phyloP scores from a whole-genome alignment of 2,113 vertebrate genomes.

The Scophthalmus maximus region DNA sequence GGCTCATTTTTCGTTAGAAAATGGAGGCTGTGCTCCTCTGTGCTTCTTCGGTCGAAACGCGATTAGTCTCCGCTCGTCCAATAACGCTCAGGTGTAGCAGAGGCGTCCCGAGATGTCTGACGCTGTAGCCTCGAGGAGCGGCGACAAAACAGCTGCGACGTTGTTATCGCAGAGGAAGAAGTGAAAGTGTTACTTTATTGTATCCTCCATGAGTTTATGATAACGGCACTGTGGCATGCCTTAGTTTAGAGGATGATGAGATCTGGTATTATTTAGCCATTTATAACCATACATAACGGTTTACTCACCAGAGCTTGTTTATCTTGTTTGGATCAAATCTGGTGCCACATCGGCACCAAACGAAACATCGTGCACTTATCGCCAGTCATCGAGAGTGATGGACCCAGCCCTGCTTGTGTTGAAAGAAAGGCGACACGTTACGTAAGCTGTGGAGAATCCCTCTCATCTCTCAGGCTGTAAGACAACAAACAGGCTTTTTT shows the following conservation, averaged over 20 bases:
- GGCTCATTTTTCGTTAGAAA: constrained; percentile 14
- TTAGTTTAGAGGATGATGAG: neutral
- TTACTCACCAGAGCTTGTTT: neutral
- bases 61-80: constrained; percentile 37
- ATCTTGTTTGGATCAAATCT: neutral
- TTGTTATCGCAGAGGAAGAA: constrained; percentile 17
- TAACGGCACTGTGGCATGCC: neutral
- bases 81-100: constrained; percentile 21
- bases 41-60: constrained; percentile 12
- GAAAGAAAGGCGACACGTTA: constrained; percentile 41
- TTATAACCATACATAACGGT: neutral
- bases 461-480: constrained; percentile 41
- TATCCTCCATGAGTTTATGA: constrained; percentile 15
- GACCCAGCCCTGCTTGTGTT: constrained; percentile 6
- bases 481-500: constrained; percentile 51
- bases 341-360: neutral
- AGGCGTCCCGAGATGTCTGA: constrained; percentile 29
- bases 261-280: neutral
- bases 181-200: neutral
- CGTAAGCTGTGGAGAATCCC: constrained; percentile 46
- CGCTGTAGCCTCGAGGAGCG: neutral
- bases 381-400: constrained; percentile 8
- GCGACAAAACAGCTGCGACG: neutral
- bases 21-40: constrained; percentile 9
- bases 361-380: constrained; percentile 8